These are phyloP conservation scores for Sinocyclocheilus rhinocerous DNA, from an alignment of 2,113 vertebrate genomes.

Conservation along the genomic window DNA sequence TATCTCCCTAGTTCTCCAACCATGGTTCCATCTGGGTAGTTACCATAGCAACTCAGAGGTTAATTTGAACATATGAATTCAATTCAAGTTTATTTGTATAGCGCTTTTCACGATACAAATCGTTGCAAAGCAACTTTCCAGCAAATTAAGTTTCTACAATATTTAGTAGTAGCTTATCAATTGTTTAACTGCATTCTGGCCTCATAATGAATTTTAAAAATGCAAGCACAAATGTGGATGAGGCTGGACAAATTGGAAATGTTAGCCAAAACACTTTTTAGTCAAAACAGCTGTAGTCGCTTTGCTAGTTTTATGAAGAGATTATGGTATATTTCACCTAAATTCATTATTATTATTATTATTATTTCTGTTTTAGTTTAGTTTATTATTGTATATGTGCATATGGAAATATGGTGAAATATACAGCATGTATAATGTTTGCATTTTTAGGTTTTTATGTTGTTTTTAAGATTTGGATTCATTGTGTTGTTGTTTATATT, in stretches of 20 bases:
- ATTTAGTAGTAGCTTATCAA: too few relatives aligned
- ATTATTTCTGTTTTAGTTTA: too few relatives aligned
- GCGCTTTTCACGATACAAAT: too few relatives aligned
- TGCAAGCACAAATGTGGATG: conserved; percentile 46
- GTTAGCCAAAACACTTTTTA: conserved; percentile 9
- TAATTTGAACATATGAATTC: conserved; percentile 71
- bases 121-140: too few relatives aligned
- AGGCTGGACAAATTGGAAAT: background rate
- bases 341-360: too few relatives aligned
- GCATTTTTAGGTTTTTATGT: background rate
- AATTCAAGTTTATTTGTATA: too few relatives aligned
- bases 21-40: conserved; percentile 72
- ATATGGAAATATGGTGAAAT: background rate
- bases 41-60: conserved; percentile 77
- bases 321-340: too few relatives aligned
- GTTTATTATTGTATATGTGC: too few relatives aligned
- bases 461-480: background rate
- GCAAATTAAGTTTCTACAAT: too few relatives aligned
- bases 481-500: background rate
- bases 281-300: background rate
- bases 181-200: conserved; percentile 65
- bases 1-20: conserved; percentile 53
- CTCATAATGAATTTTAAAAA: conserved; percentile 56
- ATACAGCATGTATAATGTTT: background rate
- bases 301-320: too few relatives aligned